Evolutionary conservation across 2,888 invertebrate genomes (phyloP).

Genomic region (Hipparchia sbordonii): DNA sequence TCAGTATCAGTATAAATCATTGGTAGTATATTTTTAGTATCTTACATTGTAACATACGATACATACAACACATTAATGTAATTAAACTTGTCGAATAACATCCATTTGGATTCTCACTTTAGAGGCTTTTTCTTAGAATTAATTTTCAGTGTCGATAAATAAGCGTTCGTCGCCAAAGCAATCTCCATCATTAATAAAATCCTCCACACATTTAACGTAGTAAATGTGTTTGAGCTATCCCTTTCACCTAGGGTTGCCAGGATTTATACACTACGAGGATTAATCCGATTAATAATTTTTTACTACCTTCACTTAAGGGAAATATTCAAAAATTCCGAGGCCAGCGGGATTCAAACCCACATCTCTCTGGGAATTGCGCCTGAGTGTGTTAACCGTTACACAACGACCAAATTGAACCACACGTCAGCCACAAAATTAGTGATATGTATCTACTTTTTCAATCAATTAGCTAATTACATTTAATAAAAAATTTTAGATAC

Average conservation of each 20-base stretch:
- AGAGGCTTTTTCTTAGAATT: constrained; percentile 20
- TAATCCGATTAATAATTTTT: too few relatives aligned
- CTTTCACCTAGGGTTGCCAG: constrained; percentile 38
- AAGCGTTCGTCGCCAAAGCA: constrained; percentile 25
- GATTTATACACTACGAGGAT: constrained; percentile 1
- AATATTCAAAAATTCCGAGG: too few relatives aligned
- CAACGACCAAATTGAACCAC: too few relatives aligned
- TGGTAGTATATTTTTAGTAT: background rate
- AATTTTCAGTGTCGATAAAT: constrained; percentile 25
- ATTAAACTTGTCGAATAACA: constrained; percentile 16
- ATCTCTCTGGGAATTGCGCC: too few relatives aligned
- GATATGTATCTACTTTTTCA: too few relatives aligned
- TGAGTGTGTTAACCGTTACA: too few relatives aligned
- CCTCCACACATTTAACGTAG: constrained; percentile 29
- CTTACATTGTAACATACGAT: background rate
- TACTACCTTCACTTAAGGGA: too few relatives aligned
- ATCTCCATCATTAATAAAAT: constrained; percentile 26
- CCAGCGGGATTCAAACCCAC: too few relatives aligned
- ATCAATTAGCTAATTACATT: too few relatives aligned
- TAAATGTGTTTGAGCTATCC: constrained; percentile 29
- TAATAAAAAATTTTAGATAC: too few relatives aligned
- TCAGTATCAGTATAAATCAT: too few relatives aligned
- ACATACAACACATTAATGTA: constrained; percentile 5
- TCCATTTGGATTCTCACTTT: constrained; percentile 11
- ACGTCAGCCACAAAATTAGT: too few relatives aligned